phyloP scores from a whole-genome alignment of 2,113 vertebrate genomes.

The Brachyhypopomus occidentalis region DNA sequence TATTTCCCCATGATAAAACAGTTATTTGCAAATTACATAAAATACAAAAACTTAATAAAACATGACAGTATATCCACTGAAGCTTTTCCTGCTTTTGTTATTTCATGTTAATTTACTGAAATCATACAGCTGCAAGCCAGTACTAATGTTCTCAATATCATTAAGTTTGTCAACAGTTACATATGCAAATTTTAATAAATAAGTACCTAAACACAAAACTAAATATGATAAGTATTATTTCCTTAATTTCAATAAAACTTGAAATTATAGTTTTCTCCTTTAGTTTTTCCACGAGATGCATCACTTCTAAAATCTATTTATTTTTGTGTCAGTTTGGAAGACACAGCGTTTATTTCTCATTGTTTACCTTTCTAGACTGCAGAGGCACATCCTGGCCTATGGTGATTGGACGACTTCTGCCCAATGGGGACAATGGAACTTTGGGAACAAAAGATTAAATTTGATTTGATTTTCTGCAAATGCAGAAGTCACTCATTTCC shows the following conservation, averaged over 20 bases:
- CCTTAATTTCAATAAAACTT: too few relatives aligned
- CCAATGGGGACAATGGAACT: constrained; percentile 44
- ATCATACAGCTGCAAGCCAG: not conserved
- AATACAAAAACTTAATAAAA: constrained; percentile 26
- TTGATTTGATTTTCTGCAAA: constrained; percentile 65
- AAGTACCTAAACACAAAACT: too few relatives aligned
- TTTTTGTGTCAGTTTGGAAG: not conserved
- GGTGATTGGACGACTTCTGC: constrained; percentile 60
- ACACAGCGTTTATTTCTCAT: not conserved
- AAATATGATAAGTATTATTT: too few relatives aligned
- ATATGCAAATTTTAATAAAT: too few relatives aligned
- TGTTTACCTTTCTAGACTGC: not conserved
- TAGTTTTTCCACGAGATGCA: too few relatives aligned
- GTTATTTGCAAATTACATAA: constrained; percentile 27
- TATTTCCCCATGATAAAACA: not conserved
- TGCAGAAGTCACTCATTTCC: constrained; percentile 62
- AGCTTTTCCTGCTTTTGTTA: not conserved
- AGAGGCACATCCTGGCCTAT: not conserved
- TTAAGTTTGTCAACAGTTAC: not conserved
- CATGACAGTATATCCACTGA: constrained; percentile 14
- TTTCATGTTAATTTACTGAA: not conserved
- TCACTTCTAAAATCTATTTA: too few relatives aligned
- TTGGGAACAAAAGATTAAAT: constrained; percentile 46
- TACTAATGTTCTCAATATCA: not conserved
- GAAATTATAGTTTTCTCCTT: not conserved